Percentiles rank a stretch among this genome's conserved stretches.
Evolutionary conservation across 2,888 invertebrate species (phyloP).

Genomic region (Drosophila formosana): DNA sequence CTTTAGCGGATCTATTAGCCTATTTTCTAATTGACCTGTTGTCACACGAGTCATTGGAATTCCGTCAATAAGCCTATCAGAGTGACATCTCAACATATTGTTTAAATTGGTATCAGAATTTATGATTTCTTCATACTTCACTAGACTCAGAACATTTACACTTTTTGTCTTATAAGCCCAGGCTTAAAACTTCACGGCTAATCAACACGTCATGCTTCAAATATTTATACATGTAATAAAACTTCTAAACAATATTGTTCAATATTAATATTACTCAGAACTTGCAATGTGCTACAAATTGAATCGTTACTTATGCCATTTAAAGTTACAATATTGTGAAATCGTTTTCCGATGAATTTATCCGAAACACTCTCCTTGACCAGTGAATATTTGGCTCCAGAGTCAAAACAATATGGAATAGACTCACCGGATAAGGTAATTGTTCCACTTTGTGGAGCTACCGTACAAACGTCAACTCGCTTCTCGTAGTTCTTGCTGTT

Average conservation of each 20-base stretch:
- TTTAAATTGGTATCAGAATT: too few species aligned
- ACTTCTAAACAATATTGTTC: slow-evolving; percentile 8
- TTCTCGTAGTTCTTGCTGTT: neutral
- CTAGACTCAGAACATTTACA: too few species aligned
- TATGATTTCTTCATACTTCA: too few species aligned
- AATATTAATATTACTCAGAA: slow-evolving; percentile 19
- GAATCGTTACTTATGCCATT: neutral
- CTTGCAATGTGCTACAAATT: slow-evolving; percentile 14
- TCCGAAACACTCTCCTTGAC: neutral
- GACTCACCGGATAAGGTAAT: slow-evolving; percentile 16
- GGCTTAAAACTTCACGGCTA: slow-evolving; percentile 6
- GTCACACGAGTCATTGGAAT: too few species aligned
- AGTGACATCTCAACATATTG: too few species aligned
- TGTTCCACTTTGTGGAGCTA: slow-evolving; percentile 14
- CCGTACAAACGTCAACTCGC: slow-evolving; percentile 5
- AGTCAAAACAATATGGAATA: slow-evolving; percentile 19
- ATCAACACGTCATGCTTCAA: slow-evolving; percentile 7
- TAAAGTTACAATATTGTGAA: neutral
- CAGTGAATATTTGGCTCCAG: neutral
- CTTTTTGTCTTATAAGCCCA: slow-evolving; percentile 11
- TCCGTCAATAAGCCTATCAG: too few species aligned
- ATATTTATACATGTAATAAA: slow-evolving; percentile 12
- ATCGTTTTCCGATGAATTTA: too few species aligned
- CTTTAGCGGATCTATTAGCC: too few species aligned
- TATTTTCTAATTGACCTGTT: too few species aligned